These are phyloP conservation scores for Anhinga anhinga DNA, from an alignment of 2,113 vertebrate species.

Conservation along the genomic window DNA sequence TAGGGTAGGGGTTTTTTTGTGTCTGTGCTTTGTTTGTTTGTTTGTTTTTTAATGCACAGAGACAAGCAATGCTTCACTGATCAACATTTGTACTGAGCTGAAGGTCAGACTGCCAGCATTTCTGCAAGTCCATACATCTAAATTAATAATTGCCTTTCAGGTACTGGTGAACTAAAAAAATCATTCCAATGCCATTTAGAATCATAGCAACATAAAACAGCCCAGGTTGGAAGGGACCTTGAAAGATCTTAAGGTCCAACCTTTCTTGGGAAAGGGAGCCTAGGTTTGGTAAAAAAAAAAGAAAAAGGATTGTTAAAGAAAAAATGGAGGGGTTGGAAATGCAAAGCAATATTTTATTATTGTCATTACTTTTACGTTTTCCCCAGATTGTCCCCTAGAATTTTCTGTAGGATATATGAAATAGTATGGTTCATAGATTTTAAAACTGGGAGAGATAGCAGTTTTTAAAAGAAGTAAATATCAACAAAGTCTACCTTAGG, in stretches of 20 bases:
- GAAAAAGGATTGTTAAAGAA: background rate
- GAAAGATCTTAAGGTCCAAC: background rate
- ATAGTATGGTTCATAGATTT: background rate
- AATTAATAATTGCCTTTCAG: constrained; percentile 45
- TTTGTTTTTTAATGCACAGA: background rate
- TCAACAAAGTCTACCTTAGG: background rate
- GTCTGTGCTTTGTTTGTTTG: background rate
- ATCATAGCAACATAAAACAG: background rate
- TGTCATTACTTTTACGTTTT: background rate
- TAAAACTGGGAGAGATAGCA: background rate
- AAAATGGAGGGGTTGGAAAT: background rate
- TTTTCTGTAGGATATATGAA: background rate
- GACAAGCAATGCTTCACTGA: constrained; percentile 40
- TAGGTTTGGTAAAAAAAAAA: background rate
- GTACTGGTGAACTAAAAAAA: background rate
- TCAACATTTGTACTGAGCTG: constrained; percentile 26
- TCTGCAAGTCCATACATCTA: constrained; percentile 1
- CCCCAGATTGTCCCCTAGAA: background rate
- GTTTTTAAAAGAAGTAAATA: background rate
- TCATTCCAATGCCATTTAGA: background rate
- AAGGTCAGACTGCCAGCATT: constrained; percentile 56
- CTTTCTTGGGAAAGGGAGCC: background rate
- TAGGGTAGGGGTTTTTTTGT: background rate
- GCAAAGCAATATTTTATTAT: background rate
- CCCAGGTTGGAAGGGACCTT: background rate